Percentiles rank a stretch among this genome's conserved stretches.
Conservation (phyloP, 2,113 vertebrate species). For the Hippocampus comes region DNA sequence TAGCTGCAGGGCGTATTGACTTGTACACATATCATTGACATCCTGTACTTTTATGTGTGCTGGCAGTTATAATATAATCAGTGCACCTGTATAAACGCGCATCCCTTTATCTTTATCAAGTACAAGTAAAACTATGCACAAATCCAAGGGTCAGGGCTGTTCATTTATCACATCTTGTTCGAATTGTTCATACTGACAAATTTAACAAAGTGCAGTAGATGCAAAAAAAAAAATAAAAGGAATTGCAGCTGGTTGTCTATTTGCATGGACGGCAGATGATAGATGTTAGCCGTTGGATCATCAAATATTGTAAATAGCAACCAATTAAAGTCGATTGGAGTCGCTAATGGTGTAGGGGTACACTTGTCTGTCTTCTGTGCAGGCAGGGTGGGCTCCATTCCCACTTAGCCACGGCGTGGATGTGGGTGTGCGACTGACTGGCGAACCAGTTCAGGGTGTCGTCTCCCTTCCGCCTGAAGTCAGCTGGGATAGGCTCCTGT, state of each 20-base stretch:
- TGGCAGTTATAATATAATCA: constrained; percentile 33
- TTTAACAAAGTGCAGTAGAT: constrained; percentile 39
- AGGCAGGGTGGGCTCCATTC: too few species aligned
- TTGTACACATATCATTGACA: constrained; percentile 35
- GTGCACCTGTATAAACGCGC: constrained; percentile 14
- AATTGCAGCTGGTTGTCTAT: constrained; percentile 44
- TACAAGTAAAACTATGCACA: neutral
- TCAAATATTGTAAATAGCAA: constrained; percentile 42
- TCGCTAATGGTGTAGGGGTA: constrained; percentile 29
- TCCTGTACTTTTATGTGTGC: constrained; percentile 10
- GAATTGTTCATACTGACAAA: constrained; percentile 41
- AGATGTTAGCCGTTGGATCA: constrained; percentile 49
- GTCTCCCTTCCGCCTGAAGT: too few species aligned
- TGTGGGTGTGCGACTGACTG: too few species aligned
- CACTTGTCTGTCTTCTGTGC: too few species aligned
- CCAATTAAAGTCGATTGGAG: constrained; percentile 51
- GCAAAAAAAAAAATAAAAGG: constrained; percentile 23
- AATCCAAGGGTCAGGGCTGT: constrained; percentile 8
- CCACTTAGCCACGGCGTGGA: too few species aligned
- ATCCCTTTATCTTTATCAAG: neutral
- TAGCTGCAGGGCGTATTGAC: neutral
- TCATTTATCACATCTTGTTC: constrained; percentile 48
- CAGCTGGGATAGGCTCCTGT: too few species aligned
- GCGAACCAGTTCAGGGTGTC: too few species aligned
- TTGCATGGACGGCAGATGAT: constrained; percentile 60